Conservation (phyloP, 2,888 invertebrate species). For the Keiferia lycopersicella region DNA sequence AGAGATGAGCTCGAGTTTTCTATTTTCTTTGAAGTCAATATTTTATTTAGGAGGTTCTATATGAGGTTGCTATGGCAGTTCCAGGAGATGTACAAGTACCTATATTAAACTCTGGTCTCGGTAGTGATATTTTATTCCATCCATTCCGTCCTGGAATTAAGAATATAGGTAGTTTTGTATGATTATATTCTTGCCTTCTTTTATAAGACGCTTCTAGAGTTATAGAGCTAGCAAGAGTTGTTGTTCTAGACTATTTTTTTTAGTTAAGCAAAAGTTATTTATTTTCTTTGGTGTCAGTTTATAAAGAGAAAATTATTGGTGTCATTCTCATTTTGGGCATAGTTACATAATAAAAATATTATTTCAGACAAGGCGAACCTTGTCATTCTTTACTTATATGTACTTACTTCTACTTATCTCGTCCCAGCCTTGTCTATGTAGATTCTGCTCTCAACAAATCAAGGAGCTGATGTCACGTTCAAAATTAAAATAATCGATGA, state of each 20-base stretch:
- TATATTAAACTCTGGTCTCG: too few species aligned
- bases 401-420: neutral
- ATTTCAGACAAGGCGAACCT: neutral
- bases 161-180: neutral
- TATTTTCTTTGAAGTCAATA: neutral
- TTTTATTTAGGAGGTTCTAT: neutral
- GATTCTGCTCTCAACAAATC: slow-evolving; percentile 20
- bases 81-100: too few species aligned
- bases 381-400: neutral
- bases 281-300: too few species aligned
- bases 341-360: neutral
- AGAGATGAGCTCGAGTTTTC: neutral
- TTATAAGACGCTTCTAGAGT: too few species aligned
- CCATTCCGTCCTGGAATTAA: neutral
- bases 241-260: too few species aligned
- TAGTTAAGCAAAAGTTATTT: too few species aligned
- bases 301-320: too few species aligned
- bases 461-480: slow-evolving; percentile 30
- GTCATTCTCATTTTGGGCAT: neutral
- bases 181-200: neutral
- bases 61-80: neutral
- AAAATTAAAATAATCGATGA: slow-evolving; percentile 29
- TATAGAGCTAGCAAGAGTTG: too few species aligned
- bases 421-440: neutral
- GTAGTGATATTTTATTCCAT: too few species aligned